These are phyloP conservation scores for Dicrurus megarhynchus DNA, from an alignment of 2,113 vertebrate species.

Conservation along the genomic window DNA sequence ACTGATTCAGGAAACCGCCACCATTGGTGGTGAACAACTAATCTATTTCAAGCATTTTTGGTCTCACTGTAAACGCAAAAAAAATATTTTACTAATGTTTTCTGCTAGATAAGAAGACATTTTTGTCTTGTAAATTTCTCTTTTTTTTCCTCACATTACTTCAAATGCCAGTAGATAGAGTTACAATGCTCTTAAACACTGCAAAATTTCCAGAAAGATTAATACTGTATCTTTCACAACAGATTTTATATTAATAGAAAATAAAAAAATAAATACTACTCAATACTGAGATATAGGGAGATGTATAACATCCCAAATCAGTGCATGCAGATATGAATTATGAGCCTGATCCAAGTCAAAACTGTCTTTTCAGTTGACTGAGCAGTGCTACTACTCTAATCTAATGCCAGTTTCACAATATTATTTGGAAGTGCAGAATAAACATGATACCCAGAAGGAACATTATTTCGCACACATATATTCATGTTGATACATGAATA, in stretches of 20 bases:
- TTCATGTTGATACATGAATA: background rate
- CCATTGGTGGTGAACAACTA: background rate
- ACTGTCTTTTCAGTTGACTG: background rate
- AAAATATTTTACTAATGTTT: background rate
- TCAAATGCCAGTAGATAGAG: background rate
- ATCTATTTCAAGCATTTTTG: background rate
- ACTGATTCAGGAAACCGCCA: background rate
- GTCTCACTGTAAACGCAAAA: background rate
- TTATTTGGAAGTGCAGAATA: background rate
- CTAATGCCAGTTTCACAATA: background rate
- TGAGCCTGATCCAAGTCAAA: background rate
- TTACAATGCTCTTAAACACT: background rate
- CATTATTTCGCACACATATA: background rate
- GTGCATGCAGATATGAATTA: background rate
- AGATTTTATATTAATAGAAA: background rate
- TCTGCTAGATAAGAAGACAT: background rate
- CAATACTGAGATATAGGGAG: background rate
- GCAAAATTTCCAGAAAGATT: background rate
- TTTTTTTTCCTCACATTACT: background rate
- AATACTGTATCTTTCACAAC: background rate
- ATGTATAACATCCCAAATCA: background rate
- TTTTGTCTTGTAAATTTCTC: background rate
- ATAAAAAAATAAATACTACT: background rate
- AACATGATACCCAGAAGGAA: background rate
- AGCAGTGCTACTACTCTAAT: background rate